phyloP scores from a whole-genome alignment of 2,797 vertebrate species.

The Furcifer pardalis region DNA sequence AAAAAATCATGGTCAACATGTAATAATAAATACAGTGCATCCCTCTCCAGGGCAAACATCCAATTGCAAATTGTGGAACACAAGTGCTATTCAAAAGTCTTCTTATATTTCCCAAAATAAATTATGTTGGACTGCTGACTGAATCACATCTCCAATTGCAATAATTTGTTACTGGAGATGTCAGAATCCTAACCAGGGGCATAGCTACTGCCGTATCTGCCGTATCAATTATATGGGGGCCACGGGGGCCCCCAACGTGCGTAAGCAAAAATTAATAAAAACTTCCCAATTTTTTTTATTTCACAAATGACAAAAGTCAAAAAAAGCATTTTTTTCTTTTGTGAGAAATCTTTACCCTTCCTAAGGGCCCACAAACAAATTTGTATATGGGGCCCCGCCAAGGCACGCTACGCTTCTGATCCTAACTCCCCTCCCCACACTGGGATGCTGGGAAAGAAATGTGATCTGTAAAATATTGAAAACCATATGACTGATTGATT shows the following conservation, averaged over 20 bases:
- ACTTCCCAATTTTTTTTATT: too few relatives aligned
- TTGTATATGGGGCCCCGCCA: too few relatives aligned
- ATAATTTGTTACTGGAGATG: background rate
- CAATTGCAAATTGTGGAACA: background rate
- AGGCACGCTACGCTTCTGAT: too few relatives aligned
- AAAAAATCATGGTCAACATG: slow-evolving; percentile 2
- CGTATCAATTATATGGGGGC: too few relatives aligned
- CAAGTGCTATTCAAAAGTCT: background rate
- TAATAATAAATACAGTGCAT: slow-evolving; percentile 52
- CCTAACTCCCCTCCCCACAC: background rate
- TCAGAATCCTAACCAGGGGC: background rate
- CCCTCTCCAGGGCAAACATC: background rate
- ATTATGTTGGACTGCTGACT: background rate
- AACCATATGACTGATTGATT: background rate
- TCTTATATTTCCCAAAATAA: background rate
- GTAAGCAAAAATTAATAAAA: too few relatives aligned
- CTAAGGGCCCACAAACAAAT: too few relatives aligned
- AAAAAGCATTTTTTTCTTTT: too few relatives aligned
- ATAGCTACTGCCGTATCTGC: too few relatives aligned
- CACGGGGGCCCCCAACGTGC: too few relatives aligned
- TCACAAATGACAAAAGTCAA: too few relatives aligned
- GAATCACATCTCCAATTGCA: background rate
- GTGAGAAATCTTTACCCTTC: too few relatives aligned
- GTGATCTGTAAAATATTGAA: background rate
- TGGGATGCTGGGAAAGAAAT: background rate